A percentile compares a stretch with the other conserved stretches of the same genome.
Conservation (phyloP, 2,113 vertebrate genomes). For the Dunckerocampus dactyliophorus region DNA sequence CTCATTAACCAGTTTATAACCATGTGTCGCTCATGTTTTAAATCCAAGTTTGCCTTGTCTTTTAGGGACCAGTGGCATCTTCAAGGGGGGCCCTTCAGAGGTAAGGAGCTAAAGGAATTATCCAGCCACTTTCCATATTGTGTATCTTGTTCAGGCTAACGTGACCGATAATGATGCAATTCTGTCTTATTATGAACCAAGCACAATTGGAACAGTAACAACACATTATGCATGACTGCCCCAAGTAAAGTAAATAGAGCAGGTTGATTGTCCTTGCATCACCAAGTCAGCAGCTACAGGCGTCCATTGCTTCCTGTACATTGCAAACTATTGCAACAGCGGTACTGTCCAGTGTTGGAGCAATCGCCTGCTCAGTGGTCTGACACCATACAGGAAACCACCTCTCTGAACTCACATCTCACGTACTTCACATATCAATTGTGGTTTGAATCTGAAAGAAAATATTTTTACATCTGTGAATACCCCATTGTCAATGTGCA, state of each 20-base stretch:
- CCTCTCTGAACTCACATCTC: neutral
- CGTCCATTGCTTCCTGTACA: neutral
- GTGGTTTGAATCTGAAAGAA: slow-evolving; percentile 7
- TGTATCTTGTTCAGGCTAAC: too few species aligned
- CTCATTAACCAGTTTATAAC: slow-evolving; percentile 41
- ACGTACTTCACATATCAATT: neutral
- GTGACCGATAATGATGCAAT: neutral
- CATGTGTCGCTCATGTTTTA: slow-evolving; percentile 1
- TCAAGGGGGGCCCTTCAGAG: slow-evolving; percentile 72
- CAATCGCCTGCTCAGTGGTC: neutral
- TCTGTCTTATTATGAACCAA: neutral
- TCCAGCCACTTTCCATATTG: too few species aligned
- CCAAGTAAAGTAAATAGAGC: slow-evolving; percentile 19
- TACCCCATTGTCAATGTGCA: neutral
- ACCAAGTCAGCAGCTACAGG: neutral
- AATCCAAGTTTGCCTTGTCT: slow-evolving; percentile 16
- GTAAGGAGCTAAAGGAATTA: slow-evolving; percentile 44
- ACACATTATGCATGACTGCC: neutral
- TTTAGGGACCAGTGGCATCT: slow-evolving; percentile 68
- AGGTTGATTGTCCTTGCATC: neutral
- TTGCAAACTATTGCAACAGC: neutral
- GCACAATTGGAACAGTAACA: neutral
- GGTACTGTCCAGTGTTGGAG: neutral
- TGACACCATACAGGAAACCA: slow-evolving; percentile 2
- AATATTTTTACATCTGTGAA: neutral